Evolutionary conservation across 2,113 vertebrate genomes (phyloP).

Genomic region (Pomatorhinus ruficollis): DNA sequence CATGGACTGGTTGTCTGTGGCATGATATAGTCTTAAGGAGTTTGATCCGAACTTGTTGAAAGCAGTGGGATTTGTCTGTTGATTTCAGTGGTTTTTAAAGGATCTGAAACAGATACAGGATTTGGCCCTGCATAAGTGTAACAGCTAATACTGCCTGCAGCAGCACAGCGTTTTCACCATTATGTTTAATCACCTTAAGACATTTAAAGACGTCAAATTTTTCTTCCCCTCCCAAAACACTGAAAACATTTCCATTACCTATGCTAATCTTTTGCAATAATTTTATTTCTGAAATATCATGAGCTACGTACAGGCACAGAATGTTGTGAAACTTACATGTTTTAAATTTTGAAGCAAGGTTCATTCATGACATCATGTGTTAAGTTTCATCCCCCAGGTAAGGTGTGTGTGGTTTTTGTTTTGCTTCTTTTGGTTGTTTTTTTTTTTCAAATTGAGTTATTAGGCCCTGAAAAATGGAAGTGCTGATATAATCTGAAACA

Average conservation of each 20-base stretch:
- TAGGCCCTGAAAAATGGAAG: conserved; percentile 49
- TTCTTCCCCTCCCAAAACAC: not conserved
- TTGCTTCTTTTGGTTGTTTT: not conserved
- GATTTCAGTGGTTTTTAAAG: not conserved
- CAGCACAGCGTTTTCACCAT: not conserved
- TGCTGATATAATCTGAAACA: conserved; percentile 55
- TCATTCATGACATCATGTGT: not conserved
- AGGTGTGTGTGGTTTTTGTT: not conserved
- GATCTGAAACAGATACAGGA: not conserved
- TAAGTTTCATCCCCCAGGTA: not conserved
- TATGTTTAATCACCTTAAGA: not conserved
- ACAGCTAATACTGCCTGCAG: not conserved
- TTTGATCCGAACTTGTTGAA: not conserved
- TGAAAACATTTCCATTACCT: not conserved
- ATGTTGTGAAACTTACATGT: not conserved
- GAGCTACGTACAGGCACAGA: not conserved
- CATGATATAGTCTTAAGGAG: not conserved
- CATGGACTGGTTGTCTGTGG: not conserved
- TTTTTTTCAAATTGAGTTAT: conserved; percentile 22
- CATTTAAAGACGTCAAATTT: not conserved
- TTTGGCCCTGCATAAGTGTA: not conserved
- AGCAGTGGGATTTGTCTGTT: not conserved
- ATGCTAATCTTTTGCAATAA: not conserved
- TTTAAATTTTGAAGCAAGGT: not conserved
- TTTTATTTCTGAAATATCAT: not conserved